phyloP scores from a whole-genome alignment of 2,888 invertebrate genomes.

The Salpingus planirostris region DNA sequence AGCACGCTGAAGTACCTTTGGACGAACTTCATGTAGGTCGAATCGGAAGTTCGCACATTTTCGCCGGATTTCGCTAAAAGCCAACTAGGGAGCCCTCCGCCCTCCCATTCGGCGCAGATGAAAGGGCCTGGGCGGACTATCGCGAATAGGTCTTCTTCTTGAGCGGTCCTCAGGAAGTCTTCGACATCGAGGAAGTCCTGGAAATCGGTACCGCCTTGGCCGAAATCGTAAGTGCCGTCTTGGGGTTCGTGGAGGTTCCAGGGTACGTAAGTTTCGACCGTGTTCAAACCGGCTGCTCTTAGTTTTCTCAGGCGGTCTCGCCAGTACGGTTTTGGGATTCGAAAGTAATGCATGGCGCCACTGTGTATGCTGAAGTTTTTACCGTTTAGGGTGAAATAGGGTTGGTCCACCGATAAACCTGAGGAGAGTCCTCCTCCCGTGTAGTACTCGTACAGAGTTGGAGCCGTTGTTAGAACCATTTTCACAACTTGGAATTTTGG shows the following conservation, averaged over 20 bases:
- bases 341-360: conserved; percentile 75
- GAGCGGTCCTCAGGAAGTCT: conserved; percentile 62
- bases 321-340: conserved; percentile 72
- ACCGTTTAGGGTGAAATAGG: conserved; percentile 39
- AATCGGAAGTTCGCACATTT: conserved; percentile 38
- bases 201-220: conserved; percentile 47
- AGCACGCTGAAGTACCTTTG: conserved; percentile 55
- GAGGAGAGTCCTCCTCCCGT: conserved; percentile 32
- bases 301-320: conserved; percentile 65
- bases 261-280: conserved; percentile 76
- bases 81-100: conserved; percentile 39
- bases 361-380: conserved; percentile 40
- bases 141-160: conserved; percentile 57
- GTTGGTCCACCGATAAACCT: conserved; percentile 29
- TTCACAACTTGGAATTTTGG: too few species aligned
- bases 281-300: conserved; percentile 76
- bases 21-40: conserved; percentile 40
- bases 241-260: conserved; percentile 83
- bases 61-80: conserved; percentile 41
- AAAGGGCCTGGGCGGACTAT: conserved; percentile 83
- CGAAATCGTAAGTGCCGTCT: conserved; percentile 40
- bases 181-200: conserved; percentile 48
- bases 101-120: conserved; percentile 85
- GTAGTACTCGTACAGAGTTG: conserved; percentile 43
- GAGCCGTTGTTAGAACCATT: too few species aligned